These are phyloP conservation scores for Alentia gelatinosa DNA, from an alignment of 2,888 invertebrate species.

Conservation along the genomic window DNA sequence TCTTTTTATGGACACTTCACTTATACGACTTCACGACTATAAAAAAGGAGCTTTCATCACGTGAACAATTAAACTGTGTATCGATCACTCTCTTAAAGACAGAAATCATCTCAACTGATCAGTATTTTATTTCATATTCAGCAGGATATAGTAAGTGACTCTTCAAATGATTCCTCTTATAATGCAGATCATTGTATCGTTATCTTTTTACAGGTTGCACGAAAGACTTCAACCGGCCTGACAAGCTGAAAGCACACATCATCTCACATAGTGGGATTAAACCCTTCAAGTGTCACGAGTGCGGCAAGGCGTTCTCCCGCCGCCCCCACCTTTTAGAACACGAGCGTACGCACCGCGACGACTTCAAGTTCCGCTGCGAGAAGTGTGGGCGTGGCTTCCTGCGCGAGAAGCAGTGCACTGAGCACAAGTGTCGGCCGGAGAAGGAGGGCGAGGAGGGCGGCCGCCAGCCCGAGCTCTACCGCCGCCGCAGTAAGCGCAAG, in stretches of 20 bases:
- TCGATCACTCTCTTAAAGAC: no score
- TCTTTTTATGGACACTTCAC: no score
- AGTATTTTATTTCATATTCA: no score
- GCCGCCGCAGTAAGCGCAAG: conserved; percentile 26
- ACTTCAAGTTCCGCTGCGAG: conserved; percentile 75
- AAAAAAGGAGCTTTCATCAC: no score
- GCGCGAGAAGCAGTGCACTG: conserved; percentile 63
- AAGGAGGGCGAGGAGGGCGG: conserved; percentile 53
- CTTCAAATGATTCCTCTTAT: no score
- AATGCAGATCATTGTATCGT: not conserved
- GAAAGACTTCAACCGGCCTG: conserved; percentile 85
- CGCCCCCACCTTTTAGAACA: conserved; percentile 79
- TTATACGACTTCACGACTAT: no score
- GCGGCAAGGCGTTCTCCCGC: conserved; percentile 79
- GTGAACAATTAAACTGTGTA: no score
- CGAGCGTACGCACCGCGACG: conserved; percentile 75
- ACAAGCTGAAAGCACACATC: conserved; percentile 85
- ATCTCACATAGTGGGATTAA: conserved; percentile 83
- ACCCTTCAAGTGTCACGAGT: conserved; percentile 79
- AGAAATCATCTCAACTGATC: no score
- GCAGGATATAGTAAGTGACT: no score
- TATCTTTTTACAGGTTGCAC: conserved; percentile 82
- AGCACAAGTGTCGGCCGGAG: conserved; percentile 73
- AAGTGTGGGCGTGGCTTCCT: conserved; percentile 76
- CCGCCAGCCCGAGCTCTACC: not conserved